phyloP scores from a whole-genome alignment of 2,888 invertebrate genomes.

The Suillia variegata region DNA sequence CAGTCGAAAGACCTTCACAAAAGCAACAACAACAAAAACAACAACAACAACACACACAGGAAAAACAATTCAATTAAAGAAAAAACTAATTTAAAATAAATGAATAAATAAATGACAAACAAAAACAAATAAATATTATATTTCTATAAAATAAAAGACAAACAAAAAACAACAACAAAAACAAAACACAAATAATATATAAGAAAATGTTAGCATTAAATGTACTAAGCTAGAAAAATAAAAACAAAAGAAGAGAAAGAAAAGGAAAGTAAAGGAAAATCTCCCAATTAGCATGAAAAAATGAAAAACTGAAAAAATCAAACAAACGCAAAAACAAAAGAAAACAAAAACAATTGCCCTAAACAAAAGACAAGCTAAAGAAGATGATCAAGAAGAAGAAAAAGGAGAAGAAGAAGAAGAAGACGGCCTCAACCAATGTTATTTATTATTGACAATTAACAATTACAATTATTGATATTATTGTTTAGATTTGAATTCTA shows the following conservation, averaged over 20 bases:
- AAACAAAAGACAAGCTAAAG: too few relatives aligned
- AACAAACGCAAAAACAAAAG: not conserved
- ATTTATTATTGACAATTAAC: constrained; percentile 7
- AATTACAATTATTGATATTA: constrained; percentile 1
- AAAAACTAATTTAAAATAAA: not conserved
- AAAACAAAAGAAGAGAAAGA: not conserved
- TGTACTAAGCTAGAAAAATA: not conserved
- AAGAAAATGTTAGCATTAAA: constrained; percentile 2
- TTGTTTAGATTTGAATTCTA: constrained; percentile 18
- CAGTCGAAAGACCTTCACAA: too few relatives aligned
- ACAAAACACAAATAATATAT: not conserved
- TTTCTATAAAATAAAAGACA: not conserved
- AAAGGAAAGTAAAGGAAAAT: not conserved
- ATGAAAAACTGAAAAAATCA: constrained; percentile 7
- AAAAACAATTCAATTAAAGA: constrained; percentile 18
- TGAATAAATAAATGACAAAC: not conserved
- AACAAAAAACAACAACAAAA: not conserved
- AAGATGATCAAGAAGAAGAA: not conserved
- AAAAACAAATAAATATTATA: not conserved
- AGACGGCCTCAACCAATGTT: not conserved
- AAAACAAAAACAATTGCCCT: not conserved
- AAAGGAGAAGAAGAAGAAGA: not conserved
- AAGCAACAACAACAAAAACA: too few relatives aligned
- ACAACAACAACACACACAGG: constrained; percentile 2
- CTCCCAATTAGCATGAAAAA: not conserved